Conservation (phyloP, 2,797 vertebrate genomes). For the Phaenicophaeus curvirostris region DNA sequence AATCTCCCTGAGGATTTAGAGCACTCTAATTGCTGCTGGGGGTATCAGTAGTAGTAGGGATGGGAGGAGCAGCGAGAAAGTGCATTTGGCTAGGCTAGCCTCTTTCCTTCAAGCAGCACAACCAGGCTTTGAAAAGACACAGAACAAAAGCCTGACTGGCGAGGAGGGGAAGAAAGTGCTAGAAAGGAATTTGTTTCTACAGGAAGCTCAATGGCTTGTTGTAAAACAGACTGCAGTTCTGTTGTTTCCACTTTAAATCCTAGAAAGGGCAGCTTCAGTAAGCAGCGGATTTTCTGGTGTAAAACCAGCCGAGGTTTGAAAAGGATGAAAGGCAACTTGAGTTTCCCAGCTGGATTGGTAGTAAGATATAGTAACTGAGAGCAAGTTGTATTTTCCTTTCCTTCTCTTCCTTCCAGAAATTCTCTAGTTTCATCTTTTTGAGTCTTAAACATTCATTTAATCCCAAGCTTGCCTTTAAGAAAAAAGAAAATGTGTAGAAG, state of each 20-base stretch:
- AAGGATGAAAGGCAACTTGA: background rate
- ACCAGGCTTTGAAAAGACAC: constrained; percentile 53
- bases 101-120: constrained; percentile 58
- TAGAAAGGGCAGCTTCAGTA: constrained; percentile 35
- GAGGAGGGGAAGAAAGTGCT: constrained; percentile 45
- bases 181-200: constrained; percentile 67
- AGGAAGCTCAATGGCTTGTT: constrained; percentile 56
- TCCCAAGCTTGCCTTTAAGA: constrained; percentile 59
- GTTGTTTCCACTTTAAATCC: constrained; percentile 40
- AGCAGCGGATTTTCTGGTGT: background rate
- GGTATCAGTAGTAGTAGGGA: background rate
- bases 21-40: constrained; percentile 29
- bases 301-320: background rate
- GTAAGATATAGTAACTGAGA: background rate
- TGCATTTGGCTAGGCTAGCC: background rate
- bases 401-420: constrained; percentile 53
- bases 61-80: background rate
- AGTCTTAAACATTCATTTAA: constrained; percentile 65
- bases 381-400: constrained; percentile 25
- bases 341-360: background rate
- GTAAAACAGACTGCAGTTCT: constrained; percentile 56
- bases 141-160: constrained; percentile 56
- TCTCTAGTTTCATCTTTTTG: constrained; percentile 44
- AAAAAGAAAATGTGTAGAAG: constrained; percentile 64
- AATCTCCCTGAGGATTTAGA: constrained; percentile 49